Evolutionary conservation across 37 sponge, comb jelly and placozoan genomes (phyloP), one percentile per base, ranked within the genome.

Genomic region (Eunapius fragilis): DNA sequence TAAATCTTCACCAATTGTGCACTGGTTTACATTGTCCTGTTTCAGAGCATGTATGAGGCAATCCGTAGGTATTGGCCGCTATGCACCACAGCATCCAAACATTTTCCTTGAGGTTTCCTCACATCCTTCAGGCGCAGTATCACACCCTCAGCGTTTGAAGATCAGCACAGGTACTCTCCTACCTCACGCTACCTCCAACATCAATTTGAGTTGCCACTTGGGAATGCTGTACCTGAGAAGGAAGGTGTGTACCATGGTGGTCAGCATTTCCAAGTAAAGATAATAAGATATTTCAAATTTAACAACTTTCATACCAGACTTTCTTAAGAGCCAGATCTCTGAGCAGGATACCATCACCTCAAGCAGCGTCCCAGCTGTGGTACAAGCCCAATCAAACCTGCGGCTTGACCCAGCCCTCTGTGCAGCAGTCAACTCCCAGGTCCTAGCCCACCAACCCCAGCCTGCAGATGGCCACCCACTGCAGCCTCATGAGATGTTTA

Each of bases 31-130:
- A 76, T 32, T 85, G 6, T 25, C 31, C 13, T 22, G 10, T 37
- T 14, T 76, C 22, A 93, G 93, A 85, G 86, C 27, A 89, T 95
- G 91, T 95, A 95, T 76, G 95, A 95, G 30, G 69, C 85, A 19
- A 41, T 95, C 37, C 89, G 95, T 58, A 95, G 95, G 95, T 95
- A 70, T 73, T 27, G 2, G 58, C 14, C 6, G 58, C 2, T 19
- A 58, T 58, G 6, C 58, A 58, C 58, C 14, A 58, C 22, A 17
- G 22, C 58, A 10, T 4, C 58, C 14, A 12, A 11, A 19, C 2
- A 13, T 58, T 58, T 41, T 41, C 6, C 6, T 41, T 67, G 5
- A 24, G 11, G 2, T 37, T 12, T 24, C n/a, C 27, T 68, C 32
- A 0, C 45, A 33, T 37, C n/a, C 28, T 2, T 36, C 67, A 89